Evolutionary conservation across 2,113 vertebrate genomes (phyloP).

Genomic region (Hyla sarda): DNA sequence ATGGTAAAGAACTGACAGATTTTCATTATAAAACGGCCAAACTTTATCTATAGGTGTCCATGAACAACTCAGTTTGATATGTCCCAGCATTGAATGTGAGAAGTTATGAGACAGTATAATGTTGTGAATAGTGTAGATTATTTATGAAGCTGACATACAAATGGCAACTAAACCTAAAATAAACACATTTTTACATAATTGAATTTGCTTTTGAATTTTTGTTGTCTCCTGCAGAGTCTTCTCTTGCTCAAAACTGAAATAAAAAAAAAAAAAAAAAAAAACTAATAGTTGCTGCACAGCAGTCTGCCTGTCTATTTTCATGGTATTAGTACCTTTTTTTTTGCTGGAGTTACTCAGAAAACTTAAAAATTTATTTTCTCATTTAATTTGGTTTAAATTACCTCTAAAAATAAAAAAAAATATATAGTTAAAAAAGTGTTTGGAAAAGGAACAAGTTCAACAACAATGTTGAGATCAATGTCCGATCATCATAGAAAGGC

Average conservation of each 20-base stretch:
- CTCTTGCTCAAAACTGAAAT: neutral
- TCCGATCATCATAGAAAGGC: too few relatives aligned
- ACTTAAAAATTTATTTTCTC: neutral
- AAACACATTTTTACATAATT: neutral
- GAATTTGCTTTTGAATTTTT: neutral
- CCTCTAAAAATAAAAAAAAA: neutral
- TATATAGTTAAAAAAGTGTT: neutral
- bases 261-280: neutral
- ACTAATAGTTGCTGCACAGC: neutral
- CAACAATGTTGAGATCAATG: too few relatives aligned
- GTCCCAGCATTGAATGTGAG: neutral
- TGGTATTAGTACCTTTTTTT: neutral
- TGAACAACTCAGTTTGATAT: neutral
- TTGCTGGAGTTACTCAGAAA: neutral
- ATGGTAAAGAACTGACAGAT: neutral
- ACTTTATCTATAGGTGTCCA: neutral
- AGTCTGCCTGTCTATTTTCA: neutral
- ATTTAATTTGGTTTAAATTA: neutral
- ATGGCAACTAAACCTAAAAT: neutral
- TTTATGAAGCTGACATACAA: neutral
- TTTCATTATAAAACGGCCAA: neutral
- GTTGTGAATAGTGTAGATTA: neutral
- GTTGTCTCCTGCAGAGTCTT: neutral
- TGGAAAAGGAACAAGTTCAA: neutral
- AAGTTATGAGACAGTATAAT: neutral